phyloP scores from a whole-genome alignment of 2,113 vertebrate species.

The Hippolais icterina region DNA sequence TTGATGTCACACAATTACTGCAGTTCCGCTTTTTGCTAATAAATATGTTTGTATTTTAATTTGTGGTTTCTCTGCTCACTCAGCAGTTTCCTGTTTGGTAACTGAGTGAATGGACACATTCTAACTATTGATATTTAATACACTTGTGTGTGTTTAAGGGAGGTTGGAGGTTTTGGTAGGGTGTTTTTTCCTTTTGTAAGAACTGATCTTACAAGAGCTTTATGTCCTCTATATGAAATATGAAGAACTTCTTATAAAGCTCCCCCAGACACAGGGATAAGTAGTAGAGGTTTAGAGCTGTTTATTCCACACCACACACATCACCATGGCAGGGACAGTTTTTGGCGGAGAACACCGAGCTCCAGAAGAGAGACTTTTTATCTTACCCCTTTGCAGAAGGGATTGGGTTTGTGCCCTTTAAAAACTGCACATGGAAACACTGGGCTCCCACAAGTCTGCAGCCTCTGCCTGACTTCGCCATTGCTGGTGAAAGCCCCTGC shows the following conservation, averaged over 20 bases:
- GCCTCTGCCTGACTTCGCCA: neutral
- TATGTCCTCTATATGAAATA: neutral
- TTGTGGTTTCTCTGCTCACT: neutral
- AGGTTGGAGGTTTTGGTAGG: accelerated
- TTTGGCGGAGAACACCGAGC: accelerated
- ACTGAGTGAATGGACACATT: neutral
- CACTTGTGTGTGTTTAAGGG: neutral
- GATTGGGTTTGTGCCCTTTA: neutral
- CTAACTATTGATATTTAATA: neutral
- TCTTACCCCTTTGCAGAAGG: accelerated
- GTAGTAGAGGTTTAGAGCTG: neutral
- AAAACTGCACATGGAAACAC: accelerated
- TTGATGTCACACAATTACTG: neutral
- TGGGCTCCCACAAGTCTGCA: neutral
- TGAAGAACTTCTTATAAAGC: neutral
- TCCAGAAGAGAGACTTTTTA: neutral
- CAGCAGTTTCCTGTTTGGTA: neutral
- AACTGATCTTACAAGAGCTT: neutral
- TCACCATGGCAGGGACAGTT: neutral
- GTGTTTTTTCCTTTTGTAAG: neutral
- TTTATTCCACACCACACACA: neutral
- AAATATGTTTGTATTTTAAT: neutral
- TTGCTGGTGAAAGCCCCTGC: accelerated
- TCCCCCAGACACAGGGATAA: neutral
- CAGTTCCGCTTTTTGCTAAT: neutral